A percentile compares a stretch with the other conserved stretches of the same genome.
These are phyloP conservation scores for Hemibagrus guttatus DNA, from an alignment of 2,797 vertebrate species.

Conservation along the genomic window DNA sequence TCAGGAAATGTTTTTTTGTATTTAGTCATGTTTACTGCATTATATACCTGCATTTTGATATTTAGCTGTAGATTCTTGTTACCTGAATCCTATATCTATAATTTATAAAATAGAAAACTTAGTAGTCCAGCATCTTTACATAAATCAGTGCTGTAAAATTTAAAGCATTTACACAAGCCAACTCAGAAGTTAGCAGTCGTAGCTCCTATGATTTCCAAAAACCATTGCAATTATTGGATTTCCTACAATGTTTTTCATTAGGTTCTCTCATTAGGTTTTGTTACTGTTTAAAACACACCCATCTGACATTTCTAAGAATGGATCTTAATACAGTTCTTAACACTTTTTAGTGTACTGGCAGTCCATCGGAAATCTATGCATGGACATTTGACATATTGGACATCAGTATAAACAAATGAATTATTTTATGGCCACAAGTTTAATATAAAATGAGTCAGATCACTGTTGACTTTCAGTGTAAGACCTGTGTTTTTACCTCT, in stretches of 20 bases:
- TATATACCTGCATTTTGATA: not conserved
- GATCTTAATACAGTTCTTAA: not conserved
- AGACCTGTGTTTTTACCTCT: no score
- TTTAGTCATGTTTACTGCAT: not conserved
- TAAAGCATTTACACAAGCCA: not conserved
- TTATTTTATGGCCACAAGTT: no score
- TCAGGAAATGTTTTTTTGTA: not conserved
- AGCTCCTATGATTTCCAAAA: not conserved
- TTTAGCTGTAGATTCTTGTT: not conserved
- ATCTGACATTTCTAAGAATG: not conserved
- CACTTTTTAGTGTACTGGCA: no score
- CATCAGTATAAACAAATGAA: no score
- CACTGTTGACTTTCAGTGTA: no score
- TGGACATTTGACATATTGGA: no score
- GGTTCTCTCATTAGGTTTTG: not conserved
- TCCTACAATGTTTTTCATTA: not conserved
- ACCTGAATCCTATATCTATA: not conserved
- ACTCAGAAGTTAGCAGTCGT: not conserved
- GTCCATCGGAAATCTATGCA: no score
- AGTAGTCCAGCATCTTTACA: not conserved
- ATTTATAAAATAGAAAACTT: not conserved
- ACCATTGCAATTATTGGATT: not conserved
- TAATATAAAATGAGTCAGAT: no score
- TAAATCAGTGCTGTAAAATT: not conserved
- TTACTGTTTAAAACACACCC: not conserved